Evolutionary conservation across 2,888 invertebrate species (phyloP).

Genomic region (Cryptocephalus moraei): DNA sequence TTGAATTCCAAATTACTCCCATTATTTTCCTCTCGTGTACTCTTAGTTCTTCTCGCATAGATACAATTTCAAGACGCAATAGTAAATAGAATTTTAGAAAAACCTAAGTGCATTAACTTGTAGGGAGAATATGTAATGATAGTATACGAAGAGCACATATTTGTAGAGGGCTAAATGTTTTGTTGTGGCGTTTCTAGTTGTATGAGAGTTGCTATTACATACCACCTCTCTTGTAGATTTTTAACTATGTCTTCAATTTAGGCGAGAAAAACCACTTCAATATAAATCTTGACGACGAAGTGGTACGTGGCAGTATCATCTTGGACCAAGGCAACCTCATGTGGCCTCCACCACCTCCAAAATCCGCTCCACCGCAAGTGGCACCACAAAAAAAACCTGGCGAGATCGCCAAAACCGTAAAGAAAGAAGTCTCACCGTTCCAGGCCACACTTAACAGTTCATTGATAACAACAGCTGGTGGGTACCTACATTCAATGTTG

Average conservation of each 20-base stretch:
- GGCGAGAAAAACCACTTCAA: constrained; percentile 69
- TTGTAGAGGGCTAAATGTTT: no score
- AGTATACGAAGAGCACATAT: no score
- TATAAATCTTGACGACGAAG: constrained; percentile 76
- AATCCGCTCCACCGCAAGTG: constrained; percentile 29
- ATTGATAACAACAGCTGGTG: constrained; percentile 58
- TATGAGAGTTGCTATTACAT: background rate
- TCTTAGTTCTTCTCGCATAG: no score
- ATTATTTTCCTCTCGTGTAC: no score
- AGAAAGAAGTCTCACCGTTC: constrained; percentile 47
- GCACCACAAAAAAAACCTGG: constrained; percentile 35
- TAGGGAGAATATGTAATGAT: no score
- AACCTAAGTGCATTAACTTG: no score
- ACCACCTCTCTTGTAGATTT: background rate
- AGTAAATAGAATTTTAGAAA: no score
- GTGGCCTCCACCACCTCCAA: constrained; percentile 70
- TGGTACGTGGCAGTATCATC: constrained; percentile 73
- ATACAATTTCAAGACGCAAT: no score
- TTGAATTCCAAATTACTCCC: no score
- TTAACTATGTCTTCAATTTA: constrained; percentile 23
- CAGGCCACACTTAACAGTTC: constrained; percentile 57
- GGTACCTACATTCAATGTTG: background rate
- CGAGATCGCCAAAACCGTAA: constrained; percentile 20
- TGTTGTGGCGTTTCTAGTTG: no score
- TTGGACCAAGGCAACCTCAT: constrained; percentile 62